phyloP scores from a whole-genome alignment of 2,888 invertebrate genomes.

The Resseliella maxima region DNA sequence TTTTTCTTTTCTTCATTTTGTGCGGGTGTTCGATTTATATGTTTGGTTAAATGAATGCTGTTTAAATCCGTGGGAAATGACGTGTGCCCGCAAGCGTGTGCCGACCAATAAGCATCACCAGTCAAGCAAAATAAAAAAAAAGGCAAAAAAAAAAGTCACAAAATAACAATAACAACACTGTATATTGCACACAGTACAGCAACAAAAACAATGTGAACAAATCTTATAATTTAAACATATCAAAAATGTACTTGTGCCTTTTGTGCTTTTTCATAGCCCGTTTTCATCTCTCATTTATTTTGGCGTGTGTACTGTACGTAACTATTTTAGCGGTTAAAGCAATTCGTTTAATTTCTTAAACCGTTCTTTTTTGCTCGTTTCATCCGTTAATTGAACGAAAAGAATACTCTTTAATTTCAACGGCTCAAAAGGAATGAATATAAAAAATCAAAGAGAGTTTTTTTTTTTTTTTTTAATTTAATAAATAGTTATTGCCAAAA shows the following conservation, averaged over 20 bases:
- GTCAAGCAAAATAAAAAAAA: neutral
- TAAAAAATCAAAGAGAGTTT: too few relatives aligned
- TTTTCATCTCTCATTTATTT: neutral
- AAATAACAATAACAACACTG: slow-evolving; percentile 1
- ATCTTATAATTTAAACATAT: slow-evolving; percentile 53
- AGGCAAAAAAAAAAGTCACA: neutral
- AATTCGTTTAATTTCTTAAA: neutral
- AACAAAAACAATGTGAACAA: slow-evolving; percentile 41
- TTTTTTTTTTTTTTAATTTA: too few relatives aligned
- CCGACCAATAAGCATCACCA: slow-evolving; percentile 64
- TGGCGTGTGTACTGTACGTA: too few relatives aligned
- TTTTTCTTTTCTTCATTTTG: slow-evolving; percentile 39
- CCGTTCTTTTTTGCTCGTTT: neutral
- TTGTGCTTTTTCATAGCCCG: neutral
- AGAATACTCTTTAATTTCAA: neutral
- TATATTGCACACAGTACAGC: too few relatives aligned
- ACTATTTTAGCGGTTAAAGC: neutral
- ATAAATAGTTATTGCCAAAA: too few relatives aligned
- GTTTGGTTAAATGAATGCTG: slow-evolving; percentile 2
- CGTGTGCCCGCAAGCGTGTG: slow-evolving; percentile 75
- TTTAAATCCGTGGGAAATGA: slow-evolving; percentile 71
- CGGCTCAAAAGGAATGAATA: too few relatives aligned
- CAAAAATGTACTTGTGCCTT: slow-evolving; percentile 41
- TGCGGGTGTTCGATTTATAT: slow-evolving; percentile 56
- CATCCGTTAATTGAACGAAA: neutral